phyloP scores from a whole-genome alignment of 2,113 vertebrate species.

The Chaetorhynchus papuensis region DNA sequence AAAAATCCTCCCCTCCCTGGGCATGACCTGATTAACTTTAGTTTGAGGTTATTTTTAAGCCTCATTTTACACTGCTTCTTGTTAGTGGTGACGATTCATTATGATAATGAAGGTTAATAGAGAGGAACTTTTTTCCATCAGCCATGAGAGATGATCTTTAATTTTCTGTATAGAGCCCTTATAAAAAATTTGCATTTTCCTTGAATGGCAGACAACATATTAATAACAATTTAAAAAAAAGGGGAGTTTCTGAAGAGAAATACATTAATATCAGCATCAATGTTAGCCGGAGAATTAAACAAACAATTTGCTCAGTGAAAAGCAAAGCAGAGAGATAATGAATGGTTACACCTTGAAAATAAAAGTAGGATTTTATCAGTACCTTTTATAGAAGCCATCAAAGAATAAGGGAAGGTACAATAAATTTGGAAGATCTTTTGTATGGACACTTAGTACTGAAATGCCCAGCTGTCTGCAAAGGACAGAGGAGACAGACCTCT shows the following conservation, averaged over 20 bases:
- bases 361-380: not conserved
- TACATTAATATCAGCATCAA: not conserved
- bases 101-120: constrained; percentile 22
- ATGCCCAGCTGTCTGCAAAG: not conserved
- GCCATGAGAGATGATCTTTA: not conserved
- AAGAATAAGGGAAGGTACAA: not conserved
- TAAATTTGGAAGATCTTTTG: not conserved
- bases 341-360: not conserved
- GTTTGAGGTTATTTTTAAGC: constrained; percentile 40
- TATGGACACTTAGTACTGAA: not conserved
- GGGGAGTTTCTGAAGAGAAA: not conserved
- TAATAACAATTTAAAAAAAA: not conserved
- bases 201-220: not conserved
- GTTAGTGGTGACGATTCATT: constrained; percentile 13
- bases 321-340: not conserved
- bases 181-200: not conserved
- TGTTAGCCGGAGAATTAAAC: not conserved
- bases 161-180: not conserved
- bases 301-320: not conserved
- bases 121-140: not conserved
- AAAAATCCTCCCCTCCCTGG: not conserved
- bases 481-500: not conserved
- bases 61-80: not conserved
- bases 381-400: not conserved
- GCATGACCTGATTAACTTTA: constrained; percentile 2